phyloP scores from a whole-genome alignment of 2,888 invertebrate species.

The Neoascia interrupta region DNA sequence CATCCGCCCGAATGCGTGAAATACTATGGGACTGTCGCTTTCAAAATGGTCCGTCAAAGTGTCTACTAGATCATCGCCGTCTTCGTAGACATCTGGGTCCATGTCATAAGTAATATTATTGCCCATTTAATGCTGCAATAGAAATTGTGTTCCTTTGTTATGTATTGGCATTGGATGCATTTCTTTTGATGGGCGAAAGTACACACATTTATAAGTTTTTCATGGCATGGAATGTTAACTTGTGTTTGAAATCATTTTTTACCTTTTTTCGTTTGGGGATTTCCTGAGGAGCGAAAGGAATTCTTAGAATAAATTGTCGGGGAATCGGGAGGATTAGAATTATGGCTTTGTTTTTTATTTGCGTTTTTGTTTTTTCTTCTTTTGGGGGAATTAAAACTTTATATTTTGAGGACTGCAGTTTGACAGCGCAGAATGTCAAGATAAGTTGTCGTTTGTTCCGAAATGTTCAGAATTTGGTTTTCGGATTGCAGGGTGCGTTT shows the following conservation, averaged over 20 bases:
- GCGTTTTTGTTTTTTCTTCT: too few relatives aligned
- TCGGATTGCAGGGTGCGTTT: not conserved
- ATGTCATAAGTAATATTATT: slow-evolving; percentile 71
- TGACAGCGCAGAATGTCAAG: not conserved
- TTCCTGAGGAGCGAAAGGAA: not conserved
- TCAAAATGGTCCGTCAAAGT: slow-evolving; percentile 68
- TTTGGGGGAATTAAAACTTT: too few relatives aligned
- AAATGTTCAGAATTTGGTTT: not conserved
- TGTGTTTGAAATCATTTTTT: not conserved
- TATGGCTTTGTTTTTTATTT: too few relatives aligned
- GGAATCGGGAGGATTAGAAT: too few relatives aligned
- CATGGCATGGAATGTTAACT: slow-evolving; percentile 32
- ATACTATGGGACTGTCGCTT: too few relatives aligned
- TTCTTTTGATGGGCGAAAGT: slow-evolving; percentile 64
- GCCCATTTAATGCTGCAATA: slow-evolving; percentile 71
- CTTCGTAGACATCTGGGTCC: slow-evolving; percentile 70
- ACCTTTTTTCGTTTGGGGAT: slow-evolving; percentile 15
- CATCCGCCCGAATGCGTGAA: slow-evolving; percentile 71
- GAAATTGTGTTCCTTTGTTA: slow-evolving; percentile 68
- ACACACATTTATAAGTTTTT: slow-evolving; percentile 48
- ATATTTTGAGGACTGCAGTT: too few relatives aligned
- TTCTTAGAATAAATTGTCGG: too few relatives aligned
- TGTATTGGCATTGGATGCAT: slow-evolving; percentile 62
- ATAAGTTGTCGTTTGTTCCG: not conserved
- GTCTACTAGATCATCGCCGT: slow-evolving; percentile 65